Conservation (phyloP, 1,140 invertebrate genomes). For the Pantala flavescens region DNA sequence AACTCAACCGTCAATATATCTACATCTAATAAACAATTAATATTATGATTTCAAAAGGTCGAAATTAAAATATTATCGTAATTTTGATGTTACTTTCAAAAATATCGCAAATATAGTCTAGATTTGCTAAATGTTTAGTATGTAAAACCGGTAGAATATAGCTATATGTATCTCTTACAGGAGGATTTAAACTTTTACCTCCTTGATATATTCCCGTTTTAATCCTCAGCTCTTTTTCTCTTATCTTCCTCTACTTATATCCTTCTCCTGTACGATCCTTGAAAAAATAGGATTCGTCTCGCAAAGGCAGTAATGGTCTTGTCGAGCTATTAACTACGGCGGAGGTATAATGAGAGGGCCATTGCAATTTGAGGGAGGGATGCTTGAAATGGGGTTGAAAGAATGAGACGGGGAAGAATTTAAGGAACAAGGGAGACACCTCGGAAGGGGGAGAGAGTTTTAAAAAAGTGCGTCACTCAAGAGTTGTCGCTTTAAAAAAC, state of each 20-base stretch:
- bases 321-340: conserved; percentile 4
- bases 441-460: background rate
- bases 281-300: background rate
- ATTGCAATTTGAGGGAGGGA: background rate
- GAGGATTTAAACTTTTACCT: too few species aligned
- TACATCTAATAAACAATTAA: too few species aligned
- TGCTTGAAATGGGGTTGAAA: background rate
- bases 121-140: too few species aligned
- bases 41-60: too few species aligned
- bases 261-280: background rate
- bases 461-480: background rate
- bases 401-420: background rate
- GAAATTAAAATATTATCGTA: too few species aligned
- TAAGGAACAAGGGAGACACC: background rate
- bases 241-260: background rate
- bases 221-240: background rate
- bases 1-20: too few species aligned
- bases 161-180: too few species aligned
- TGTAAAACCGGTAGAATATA: too few species aligned
- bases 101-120: too few species aligned
- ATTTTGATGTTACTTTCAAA: too few species aligned
- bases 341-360: background rate
- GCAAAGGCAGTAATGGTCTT: background rate
- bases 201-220: background rate
- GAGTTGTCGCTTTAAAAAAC: background rate